phyloP scores from a whole-genome alignment of 2,797 vertebrate species.

The Enteromius argenteus region DNA sequence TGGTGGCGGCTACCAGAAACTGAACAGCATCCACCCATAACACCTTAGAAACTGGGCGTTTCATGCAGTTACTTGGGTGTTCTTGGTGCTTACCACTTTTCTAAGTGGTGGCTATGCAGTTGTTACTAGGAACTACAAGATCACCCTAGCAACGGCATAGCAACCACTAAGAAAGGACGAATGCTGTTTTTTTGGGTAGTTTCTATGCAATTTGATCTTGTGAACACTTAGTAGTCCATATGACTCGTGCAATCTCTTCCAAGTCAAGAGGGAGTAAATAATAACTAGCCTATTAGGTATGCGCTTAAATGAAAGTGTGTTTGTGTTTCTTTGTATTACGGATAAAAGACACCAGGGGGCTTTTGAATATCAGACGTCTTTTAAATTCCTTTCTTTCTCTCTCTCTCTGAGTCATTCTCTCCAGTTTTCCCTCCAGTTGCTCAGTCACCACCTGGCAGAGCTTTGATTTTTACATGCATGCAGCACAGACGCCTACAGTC shows the following conservation, averaged over 20 bases:
- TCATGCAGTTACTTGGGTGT: too few species aligned
- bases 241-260: not conserved
- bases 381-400: conserved; percentile 1
- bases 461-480: conserved; percentile 63
- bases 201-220: not conserved
- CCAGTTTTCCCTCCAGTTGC: conserved; percentile 65
- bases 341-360: not conserved
- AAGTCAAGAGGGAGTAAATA: not conserved
- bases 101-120: too few species aligned
- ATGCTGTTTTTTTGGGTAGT: not conserved
- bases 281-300: not conserved
- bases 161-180: not conserved
- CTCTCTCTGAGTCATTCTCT: conserved; percentile 39
- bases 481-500: not conserved
- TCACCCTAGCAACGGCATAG: not conserved
- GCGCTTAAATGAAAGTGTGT: not conserved
- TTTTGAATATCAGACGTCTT: conserved; percentile 21
- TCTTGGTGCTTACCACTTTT: too few species aligned
- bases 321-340: not conserved
- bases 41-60: not conserved
- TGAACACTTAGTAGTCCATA: not conserved
- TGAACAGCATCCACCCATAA: not conserved
- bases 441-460: conserved; percentile 77
- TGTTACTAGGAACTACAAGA: not conserved
- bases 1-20: not conserved